Conservation (phyloP, 2,797 vertebrate species). For the Thalassophryne amazonica region DNA sequence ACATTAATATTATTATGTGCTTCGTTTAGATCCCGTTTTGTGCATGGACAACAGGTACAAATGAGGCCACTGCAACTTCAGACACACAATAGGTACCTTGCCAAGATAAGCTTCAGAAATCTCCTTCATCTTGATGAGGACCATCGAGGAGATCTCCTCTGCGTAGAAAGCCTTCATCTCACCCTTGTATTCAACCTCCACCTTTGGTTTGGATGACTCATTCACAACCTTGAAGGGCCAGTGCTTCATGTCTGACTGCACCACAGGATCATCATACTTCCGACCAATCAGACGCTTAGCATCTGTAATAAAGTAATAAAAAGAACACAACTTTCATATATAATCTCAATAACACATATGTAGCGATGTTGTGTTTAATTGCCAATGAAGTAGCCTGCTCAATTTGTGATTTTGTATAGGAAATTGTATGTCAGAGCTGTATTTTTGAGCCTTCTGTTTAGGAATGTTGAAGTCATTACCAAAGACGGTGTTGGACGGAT, state of each 20-base stretch:
- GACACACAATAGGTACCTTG: conserved; percentile 69
- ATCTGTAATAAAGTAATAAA: conserved; percentile 64
- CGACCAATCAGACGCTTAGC: conserved; percentile 91
- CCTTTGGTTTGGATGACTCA: conserved; percentile 85
- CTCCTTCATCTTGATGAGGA: conserved; percentile 93
- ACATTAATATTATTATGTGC: too few relatives aligned
- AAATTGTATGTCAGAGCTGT: neutral
- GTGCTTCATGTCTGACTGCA: conserved; percentile 91
- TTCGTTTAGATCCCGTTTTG: too few relatives aligned
- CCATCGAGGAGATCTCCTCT: conserved; percentile 93
- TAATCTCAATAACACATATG: too few relatives aligned
- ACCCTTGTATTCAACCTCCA: conserved; percentile 90
- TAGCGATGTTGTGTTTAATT: too few relatives aligned
- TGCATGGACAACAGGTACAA: too few relatives aligned
- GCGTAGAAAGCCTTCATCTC: conserved; percentile 86
- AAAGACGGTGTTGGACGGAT: conserved; percentile 90
- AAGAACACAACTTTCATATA: neutral
- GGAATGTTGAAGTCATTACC: conserved; percentile 63
- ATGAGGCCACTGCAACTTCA: too few relatives aligned
- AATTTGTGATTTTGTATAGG: too few relatives aligned
- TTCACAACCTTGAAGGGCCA: conserved; percentile 91
- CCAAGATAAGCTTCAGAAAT: conserved; percentile 90
- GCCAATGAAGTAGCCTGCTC: too few relatives aligned
- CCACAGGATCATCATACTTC: conserved; percentile 85
- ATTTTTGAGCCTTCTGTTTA: neutral